Conservation (phyloP, 2,113 vertebrate species). For the Gobius niger region DNA sequence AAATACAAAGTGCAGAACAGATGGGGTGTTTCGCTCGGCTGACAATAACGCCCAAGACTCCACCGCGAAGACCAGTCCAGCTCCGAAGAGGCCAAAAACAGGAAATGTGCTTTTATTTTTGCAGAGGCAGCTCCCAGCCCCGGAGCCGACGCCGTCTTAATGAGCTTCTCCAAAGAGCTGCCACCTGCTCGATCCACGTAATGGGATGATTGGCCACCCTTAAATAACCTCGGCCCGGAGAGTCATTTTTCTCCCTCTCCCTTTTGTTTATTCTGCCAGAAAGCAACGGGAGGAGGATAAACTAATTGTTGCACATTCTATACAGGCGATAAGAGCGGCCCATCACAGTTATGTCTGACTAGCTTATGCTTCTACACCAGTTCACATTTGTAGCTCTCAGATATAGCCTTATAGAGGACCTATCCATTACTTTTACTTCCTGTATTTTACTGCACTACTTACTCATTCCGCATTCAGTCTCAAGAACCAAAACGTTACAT, state of each 20-base stretch:
- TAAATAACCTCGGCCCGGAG: constrained; percentile 60
- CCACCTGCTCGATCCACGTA: constrained; percentile 74
- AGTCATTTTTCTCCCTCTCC: constrained; percentile 22
- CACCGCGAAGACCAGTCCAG: neutral
- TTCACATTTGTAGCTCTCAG: neutral
- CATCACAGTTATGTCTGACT: no score
- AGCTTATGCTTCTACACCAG: no score
- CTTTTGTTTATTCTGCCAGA: neutral
- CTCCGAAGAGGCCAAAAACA: constrained; percentile 36
- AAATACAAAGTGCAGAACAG: neutral
- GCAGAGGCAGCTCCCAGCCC: constrained; percentile 55
- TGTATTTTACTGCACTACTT: no score
- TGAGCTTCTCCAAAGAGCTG: constrained; percentile 70
- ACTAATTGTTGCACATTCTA: neutral
- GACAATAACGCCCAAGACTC: neutral
- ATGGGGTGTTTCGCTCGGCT: neutral
- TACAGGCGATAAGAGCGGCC: neutral
- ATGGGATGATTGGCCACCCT: constrained; percentile 72
- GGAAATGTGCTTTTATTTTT: constrained; percentile 61
- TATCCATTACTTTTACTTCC: no score
- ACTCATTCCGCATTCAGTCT: no score
- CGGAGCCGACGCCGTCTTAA: constrained; percentile 64
- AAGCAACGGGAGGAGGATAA: neutral
- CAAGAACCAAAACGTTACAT: no score
- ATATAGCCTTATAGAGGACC: no score